Evolutionary conservation across 1,140 invertebrate genomes (phyloP).

Genomic region (Spodoptera litura): DNA sequence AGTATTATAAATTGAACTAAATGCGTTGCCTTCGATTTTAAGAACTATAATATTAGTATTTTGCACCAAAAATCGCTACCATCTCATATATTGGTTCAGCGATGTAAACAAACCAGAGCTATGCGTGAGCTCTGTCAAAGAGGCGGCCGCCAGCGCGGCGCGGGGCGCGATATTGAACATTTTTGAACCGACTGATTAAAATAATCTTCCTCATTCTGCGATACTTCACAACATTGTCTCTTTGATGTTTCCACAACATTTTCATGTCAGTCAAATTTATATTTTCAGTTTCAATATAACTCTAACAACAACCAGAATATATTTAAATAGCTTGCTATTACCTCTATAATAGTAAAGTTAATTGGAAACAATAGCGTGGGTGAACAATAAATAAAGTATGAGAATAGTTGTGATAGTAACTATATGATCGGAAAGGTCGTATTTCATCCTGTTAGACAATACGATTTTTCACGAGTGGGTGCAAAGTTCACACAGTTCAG

Average conservation of each 20-base stretch:
- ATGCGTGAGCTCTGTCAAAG: constrained; percentile 50
- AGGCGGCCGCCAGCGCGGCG: not conserved
- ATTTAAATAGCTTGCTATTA: too few species aligned
- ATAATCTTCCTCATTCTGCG: constrained; percentile 25
- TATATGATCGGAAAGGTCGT: too few species aligned
- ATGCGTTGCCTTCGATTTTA: too few species aligned
- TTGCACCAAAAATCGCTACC: not conserved
- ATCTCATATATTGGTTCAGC: not conserved
- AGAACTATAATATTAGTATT: not conserved
- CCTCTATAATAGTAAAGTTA: too few species aligned
- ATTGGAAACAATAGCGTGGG: too few species aligned
- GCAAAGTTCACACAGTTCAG: too few species aligned
- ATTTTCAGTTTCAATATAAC: not conserved
- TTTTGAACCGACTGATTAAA: constrained; percentile 44
- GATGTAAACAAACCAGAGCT: constrained; percentile 34
- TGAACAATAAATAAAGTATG: too few species aligned
- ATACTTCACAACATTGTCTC: constrained; percentile 3
- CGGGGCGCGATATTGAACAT: constrained; percentile 40
- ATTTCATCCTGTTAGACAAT: too few species aligned
- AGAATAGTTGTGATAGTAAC: too few species aligned
- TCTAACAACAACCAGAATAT: too few species aligned
- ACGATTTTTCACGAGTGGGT: too few species aligned
- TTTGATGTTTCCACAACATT: constrained; percentile 16
- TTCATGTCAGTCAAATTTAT: not conserved
- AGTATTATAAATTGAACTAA: too few species aligned